Evolutionary conservation across 2,888 invertebrate genomes (phyloP), one percentile per base, ranked within the genome.

Genomic region (Leptinotarsa juncta): DNA sequence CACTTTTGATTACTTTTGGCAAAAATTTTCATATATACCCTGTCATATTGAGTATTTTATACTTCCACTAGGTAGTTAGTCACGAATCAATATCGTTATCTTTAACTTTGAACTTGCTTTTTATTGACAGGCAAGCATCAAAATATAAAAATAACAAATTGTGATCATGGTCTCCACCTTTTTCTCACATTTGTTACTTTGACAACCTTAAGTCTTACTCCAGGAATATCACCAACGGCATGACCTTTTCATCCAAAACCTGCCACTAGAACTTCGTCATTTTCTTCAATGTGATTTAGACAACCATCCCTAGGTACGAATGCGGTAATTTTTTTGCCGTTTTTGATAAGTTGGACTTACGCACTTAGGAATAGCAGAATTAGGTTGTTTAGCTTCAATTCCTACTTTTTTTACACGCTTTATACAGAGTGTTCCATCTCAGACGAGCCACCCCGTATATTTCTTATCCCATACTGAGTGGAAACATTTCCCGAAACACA

Each of bases 241-340:
- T 99, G 99, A 90, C 99, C 99, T 89, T 98, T 99, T 90, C 99
- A 95, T 91, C 99, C 99, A 89, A 99, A 99, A 85, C 99, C 99
- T 82, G 99, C 98, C 72, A 99, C 98, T 89, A 99, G 91, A 79
- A 99, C 99, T 92, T 99, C 99, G 85, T 99, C 99, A 90, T 99
- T 99, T 90, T 99, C 99, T 92, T 99, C 99, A 90, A 99, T 98
- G 90, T 96, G 98, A 90, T 99, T 99, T 79, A 99, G 92, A 89
- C n/a, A n/a, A n/a, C n/a, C 99, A 87, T 99, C 99, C 82, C 98
- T 94, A 77, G 99, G 99, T 80, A 99, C 99, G 91, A 99, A 99
- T 2, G 99, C 99, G 70, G 99, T 99, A 88, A 99, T 99, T 89
- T 99, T 99, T 90, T 99, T 99, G 83, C 99, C 99, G 88, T 99